Evolutionary conservation across 2,113 vertebrate species (phyloP).

Genomic region (Halcyon senegalensis): DNA sequence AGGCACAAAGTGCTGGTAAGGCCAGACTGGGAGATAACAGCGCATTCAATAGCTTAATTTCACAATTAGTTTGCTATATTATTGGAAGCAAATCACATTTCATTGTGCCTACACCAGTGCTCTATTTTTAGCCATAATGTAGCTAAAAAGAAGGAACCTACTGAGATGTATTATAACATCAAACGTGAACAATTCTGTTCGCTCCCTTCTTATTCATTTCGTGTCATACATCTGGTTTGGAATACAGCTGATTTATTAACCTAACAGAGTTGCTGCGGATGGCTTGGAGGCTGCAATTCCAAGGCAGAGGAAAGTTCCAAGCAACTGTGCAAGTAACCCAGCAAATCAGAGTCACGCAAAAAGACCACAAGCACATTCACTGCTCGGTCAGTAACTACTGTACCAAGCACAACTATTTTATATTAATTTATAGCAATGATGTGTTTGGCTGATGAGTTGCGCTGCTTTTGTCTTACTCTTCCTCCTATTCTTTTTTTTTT

Average conservation of each 20-base stretch:
- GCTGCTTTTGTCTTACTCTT: not conserved
- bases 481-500: not conserved
- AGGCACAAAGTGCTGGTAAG: conserved; percentile 48
- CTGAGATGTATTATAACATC: conserved; percentile 54
- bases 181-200: conserved; percentile 32
- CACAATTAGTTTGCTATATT: conserved; percentile 74
- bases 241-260: conserved; percentile 34
- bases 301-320: conserved; percentile 32
- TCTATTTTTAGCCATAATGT: conserved; percentile 78
- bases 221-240: not conserved
- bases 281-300: not conserved
- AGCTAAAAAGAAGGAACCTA: conserved; percentile 61
- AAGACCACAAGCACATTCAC: not conserved
- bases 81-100: conserved; percentile 79
- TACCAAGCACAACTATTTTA: not conserved
- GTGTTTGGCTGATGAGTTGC: not conserved
- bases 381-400: not conserved
- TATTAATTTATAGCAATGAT: not conserved
- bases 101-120: conserved; percentile 69
- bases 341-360: not conserved
- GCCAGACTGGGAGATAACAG: conserved; percentile 53
- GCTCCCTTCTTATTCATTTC: not conserved
- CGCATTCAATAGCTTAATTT: conserved; percentile 64
- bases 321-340: not conserved
- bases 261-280: accelerated